Evolutionary conservation across 1,140 invertebrate species (phyloP).

Genomic region (Cotesia typhae): DNA sequence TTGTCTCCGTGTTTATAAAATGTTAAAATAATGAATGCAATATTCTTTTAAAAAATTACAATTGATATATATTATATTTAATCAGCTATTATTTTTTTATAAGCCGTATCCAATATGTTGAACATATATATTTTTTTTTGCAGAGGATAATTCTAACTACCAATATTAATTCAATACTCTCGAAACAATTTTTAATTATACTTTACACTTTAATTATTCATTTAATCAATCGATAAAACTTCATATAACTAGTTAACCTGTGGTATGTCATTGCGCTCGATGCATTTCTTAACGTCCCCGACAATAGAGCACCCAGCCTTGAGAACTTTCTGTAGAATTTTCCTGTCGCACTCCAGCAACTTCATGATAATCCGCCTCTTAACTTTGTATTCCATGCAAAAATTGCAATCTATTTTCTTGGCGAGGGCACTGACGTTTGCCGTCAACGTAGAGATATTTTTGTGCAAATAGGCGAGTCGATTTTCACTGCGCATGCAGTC

Average conservation of each 20-base stretch:
- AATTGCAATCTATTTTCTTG: slow-evolving; percentile 39
- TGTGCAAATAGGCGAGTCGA: slow-evolving; percentile 42
- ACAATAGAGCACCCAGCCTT: slow-evolving; percentile 35
- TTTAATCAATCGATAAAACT: too few relatives aligned
- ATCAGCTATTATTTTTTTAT: too few relatives aligned
- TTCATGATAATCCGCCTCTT: slow-evolving; percentile 16
- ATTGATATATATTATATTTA: too few relatives aligned
- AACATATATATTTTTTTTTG: too few relatives aligned
- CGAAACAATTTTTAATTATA: too few relatives aligned
- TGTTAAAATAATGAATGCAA: too few relatives aligned
- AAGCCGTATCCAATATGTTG: too few relatives aligned
- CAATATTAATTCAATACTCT: too few relatives aligned
- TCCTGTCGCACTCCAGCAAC: slow-evolving; percentile 42
- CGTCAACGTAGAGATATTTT: slow-evolving; percentile 35
- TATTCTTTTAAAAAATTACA: too few relatives aligned
- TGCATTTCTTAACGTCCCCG: slow-evolving; percentile 35
- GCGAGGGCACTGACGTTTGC: slow-evolving; percentile 41
- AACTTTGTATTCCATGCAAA: slow-evolving; percentile 29
- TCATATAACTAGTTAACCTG: neutral
- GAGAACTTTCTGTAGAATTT: slow-evolving; percentile 37
- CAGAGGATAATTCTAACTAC: too few relatives aligned
- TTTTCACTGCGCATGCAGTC: slow-evolving; percentile 41
- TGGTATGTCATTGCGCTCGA: neutral
- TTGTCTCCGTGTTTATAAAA: too few relatives aligned
- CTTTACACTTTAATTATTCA: too few relatives aligned